Evolutionary conservation across 2,888 invertebrate species (phyloP).

Genomic region (Tetanocera ferruginea): DNA sequence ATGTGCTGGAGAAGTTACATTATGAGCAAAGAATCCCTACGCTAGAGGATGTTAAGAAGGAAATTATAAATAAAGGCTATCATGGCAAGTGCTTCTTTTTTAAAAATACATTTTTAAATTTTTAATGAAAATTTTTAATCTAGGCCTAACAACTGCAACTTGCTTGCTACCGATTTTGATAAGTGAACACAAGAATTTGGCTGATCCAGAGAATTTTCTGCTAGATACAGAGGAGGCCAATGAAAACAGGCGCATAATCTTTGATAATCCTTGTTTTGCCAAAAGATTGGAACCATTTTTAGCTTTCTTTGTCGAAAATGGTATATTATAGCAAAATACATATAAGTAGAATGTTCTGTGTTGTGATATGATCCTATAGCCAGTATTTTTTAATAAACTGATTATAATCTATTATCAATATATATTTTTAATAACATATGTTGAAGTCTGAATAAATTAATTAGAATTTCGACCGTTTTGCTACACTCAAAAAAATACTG

Average conservation of each 20-base stretch:
- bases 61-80: constrained; percentile 55
- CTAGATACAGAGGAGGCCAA: constrained; percentile 54
- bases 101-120: no score
- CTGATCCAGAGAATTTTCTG: constrained; percentile 55
- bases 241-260: constrained; percentile 54
- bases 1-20: constrained; percentile 52
- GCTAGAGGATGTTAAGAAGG: constrained; percentile 54
- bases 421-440: no score
- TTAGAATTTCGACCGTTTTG: no score
- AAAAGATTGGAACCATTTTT: constrained; percentile 54
- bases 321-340: constrained; percentile 49
- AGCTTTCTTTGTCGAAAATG: constrained; percentile 52
- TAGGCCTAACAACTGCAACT: constrained; percentile 56
- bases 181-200: constrained; percentile 56
- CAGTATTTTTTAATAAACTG: constrained; percentile 7
- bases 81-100: constrained; percentile 52
- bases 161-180: constrained; percentile 58
- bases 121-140: neutral
- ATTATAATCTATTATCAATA: neutral
- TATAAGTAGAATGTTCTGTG: neutral
- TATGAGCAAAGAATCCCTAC: constrained; percentile 57
- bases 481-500: no score
- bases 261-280: constrained; percentile 55
- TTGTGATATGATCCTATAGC: neutral
- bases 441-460: no score